These are phyloP conservation scores for Phaethon lepturus DNA, from an alignment of 2,113 vertebrate genomes.

Conservation along the genomic window DNA sequence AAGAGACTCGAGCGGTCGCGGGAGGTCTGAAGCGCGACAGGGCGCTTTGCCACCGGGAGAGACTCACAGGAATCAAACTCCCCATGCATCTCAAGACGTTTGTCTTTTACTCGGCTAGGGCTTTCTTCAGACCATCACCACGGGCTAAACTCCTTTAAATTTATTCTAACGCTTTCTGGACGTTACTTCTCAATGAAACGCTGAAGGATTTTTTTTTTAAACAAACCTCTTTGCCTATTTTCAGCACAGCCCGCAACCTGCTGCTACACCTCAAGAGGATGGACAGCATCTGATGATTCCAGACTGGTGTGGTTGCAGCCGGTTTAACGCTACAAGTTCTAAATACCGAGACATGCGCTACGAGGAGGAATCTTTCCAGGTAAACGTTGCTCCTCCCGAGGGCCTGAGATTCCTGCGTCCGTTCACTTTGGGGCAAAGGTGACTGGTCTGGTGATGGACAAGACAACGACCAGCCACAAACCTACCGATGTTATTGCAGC, in stretches of 20 bases:
- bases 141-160: not conserved
- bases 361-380: not conserved
- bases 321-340: not conserved
- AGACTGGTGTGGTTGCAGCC: not conserved
- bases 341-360: not conserved
- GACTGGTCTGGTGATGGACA: not conserved
- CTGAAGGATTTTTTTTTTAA: not conserved
- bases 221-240: not conserved
- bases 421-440: not conserved
- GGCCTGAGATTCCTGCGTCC: not conserved
- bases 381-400: not conserved
- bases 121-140: not conserved
- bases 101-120: too few relatives aligned
- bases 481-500: fast-evolving
- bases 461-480: not conserved
- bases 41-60: not conserved
- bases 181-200: fast-evolving
- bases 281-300: fast-evolving
- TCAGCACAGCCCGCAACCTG: not conserved
- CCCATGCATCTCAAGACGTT: not conserved
- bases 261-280: not conserved
- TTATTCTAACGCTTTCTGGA: not conserved
- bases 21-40: fast-evolving
- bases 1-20: fast-evolving
- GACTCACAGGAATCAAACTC: not conserved